phyloP scores from a whole-genome alignment of 2,797 vertebrate genomes.

The Neoniphon sammara region DNA sequence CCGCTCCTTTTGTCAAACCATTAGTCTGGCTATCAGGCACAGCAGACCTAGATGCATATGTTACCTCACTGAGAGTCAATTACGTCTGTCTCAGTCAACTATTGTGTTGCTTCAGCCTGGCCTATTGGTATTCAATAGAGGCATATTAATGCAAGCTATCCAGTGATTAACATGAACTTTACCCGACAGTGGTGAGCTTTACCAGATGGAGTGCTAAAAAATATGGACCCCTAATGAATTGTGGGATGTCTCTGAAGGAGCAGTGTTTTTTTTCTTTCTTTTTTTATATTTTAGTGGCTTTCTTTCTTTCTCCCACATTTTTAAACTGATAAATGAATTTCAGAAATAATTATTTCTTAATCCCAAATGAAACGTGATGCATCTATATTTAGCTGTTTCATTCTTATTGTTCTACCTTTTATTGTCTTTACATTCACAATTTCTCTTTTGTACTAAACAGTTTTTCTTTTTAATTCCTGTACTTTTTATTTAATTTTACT shows the following conservation, averaged over 20 bases:
- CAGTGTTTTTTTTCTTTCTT: constrained; percentile 1
- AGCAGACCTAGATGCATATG: constrained; percentile 48
- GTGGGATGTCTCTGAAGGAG: constrained; percentile 15
- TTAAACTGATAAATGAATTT: neutral
- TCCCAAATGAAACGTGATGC: no score
- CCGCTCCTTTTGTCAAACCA: constrained; percentile 37
- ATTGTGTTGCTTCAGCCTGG: constrained; percentile 37
- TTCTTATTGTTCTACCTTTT: no score
- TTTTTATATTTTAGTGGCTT: neutral
- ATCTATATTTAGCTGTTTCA: no score
- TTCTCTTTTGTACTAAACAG: no score
- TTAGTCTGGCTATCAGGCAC: constrained; percentile 66
- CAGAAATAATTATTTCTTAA: no score
- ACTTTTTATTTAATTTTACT: no score
- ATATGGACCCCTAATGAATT: neutral
- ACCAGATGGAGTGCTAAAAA: neutral
- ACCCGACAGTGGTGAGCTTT: constrained; percentile 18
- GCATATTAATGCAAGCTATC: constrained; percentile 40
- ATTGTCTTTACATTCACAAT: no score
- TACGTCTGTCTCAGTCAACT: constrained; percentile 37
- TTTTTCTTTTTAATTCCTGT: no score
- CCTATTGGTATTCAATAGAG: constrained; percentile 42
- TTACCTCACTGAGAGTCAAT: constrained; percentile 45
- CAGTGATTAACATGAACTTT: constrained; percentile 41
- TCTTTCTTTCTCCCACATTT: neutral